phyloP scores from a whole-genome alignment of 2,797 vertebrate species.

The Scolopax rusticola region DNA sequence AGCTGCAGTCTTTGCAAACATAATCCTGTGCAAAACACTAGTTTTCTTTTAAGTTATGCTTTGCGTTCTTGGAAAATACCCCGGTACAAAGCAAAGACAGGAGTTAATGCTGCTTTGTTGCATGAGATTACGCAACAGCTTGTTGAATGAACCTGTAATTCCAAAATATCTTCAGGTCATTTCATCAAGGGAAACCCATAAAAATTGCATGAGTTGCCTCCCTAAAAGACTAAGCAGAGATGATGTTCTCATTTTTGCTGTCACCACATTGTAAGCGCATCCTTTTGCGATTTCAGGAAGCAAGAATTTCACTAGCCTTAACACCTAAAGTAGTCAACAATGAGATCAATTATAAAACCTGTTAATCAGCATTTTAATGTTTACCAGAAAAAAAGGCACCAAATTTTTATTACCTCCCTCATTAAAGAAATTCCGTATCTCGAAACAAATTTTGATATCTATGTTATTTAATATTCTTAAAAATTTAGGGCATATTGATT shows the following conservation, averaged over 20 bases:
- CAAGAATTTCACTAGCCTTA: not conserved
- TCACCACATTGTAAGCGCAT: not conserved
- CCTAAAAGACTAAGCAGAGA: not conserved
- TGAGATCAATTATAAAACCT: not conserved
- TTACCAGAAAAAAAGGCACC: not conserved
- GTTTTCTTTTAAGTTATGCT: not conserved
- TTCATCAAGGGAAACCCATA: not conserved
- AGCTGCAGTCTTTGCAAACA: conserved; percentile 23
- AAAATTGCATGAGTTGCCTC: not conserved
- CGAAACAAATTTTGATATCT: not conserved
- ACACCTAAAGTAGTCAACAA: not conserved
- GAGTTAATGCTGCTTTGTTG: not conserved
- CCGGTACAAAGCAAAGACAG: not conserved
- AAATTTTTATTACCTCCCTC: not conserved
- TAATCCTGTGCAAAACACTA: not conserved
- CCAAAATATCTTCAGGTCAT: not conserved
- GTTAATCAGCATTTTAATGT: not conserved
- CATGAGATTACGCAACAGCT: not conserved
- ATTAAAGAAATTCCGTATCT: not conserved
- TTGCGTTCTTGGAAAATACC: conserved; percentile 2
- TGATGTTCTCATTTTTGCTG: not conserved
- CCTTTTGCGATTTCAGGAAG: not conserved
- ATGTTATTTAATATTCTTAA: not conserved
- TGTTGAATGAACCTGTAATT: not conserved
- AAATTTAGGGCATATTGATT: not conserved